Conservation (phyloP, 2,888 invertebrate genomes). For the Agrotis clavis region DNA sequence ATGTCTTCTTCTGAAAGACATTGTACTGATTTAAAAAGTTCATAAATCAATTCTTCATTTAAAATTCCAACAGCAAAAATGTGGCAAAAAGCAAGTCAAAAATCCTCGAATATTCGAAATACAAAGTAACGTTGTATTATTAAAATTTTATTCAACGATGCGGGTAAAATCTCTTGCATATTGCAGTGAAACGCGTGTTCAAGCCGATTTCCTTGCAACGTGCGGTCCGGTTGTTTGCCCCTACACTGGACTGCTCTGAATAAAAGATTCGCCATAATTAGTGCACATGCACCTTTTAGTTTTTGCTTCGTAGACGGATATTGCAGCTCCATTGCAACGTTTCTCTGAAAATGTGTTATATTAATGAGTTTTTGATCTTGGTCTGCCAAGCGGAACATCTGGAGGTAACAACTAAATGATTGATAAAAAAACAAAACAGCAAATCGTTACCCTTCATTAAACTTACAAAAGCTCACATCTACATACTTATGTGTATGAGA, state of each 20-base stretch:
- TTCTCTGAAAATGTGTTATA: constrained; percentile 22
- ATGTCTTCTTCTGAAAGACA: background rate
- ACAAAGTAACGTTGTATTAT: constrained; percentile 46
- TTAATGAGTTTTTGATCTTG: background rate
- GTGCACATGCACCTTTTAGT: constrained; percentile 58
- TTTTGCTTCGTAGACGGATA: constrained; percentile 28
- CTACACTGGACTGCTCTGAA: constrained; percentile 63
- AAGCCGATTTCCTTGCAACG: constrained; percentile 54
- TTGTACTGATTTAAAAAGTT: background rate
- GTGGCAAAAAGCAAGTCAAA: constrained; percentile 6
- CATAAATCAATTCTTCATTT: background rate
- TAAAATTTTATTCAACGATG: constrained; percentile 57
- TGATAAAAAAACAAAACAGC: constrained; percentile 2
- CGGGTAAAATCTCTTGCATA: constrained; percentile 48
- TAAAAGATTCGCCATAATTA: constrained; percentile 71
- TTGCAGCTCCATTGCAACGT: constrained; percentile 16
- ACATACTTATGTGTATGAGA: background rate
- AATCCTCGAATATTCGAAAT: constrained; percentile 25
- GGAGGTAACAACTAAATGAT: no score
- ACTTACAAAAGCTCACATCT: constrained; percentile 2
- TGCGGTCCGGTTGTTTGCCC: constrained; percentile 64
- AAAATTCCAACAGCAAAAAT: background rate
- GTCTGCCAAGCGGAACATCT: background rate
- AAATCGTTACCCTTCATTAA: constrained; percentile 10
- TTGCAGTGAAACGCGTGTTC: constrained; percentile 48